A percentile compares a stretch with the other conserved stretches of the same genome.
phyloP scores from a whole-genome alignment of 2,797 vertebrate species.

The Pachyuromys duprasi region DNA sequence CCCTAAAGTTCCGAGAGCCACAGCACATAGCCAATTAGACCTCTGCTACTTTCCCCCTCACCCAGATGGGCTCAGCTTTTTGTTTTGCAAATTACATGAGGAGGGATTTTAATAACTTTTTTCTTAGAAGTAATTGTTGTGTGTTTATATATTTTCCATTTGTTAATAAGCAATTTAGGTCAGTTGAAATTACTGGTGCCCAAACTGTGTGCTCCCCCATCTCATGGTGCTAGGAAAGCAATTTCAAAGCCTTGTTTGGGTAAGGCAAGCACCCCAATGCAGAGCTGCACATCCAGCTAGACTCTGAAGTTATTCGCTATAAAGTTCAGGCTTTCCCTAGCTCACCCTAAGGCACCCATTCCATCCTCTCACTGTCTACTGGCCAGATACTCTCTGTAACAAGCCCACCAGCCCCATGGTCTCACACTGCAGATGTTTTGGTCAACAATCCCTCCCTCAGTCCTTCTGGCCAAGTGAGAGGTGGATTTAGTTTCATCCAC shows the following conservation, averaged over 20 bases:
- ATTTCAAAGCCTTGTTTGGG: too few relatives aligned
- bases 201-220: not conserved
- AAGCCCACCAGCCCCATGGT: not conserved
- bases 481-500: conserved; percentile 34
- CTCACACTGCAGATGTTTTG: not conserved
- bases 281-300: not conserved
- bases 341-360: not conserved
- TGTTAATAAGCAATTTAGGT: conserved; percentile 69
- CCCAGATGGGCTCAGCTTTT: conserved; percentile 48
- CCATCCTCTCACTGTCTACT: not conserved
- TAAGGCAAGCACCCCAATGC: too few relatives aligned
- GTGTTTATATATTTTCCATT: conserved; percentile 74
- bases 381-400: not conserved
- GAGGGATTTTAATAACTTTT: conserved; percentile 62
- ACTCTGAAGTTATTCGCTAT: conserved; percentile 23
- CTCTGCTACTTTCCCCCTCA: not conserved
- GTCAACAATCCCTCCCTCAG: conserved; percentile 19
- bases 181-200: not conserved
- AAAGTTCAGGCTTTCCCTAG: conserved; percentile 29
- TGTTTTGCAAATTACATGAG: conserved; percentile 62
- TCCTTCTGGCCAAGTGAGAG: not conserved
- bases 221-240: not conserved
- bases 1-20: not conserved
- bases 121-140: conserved; percentile 66
- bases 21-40: conserved; percentile 48